Evolutionary conservation across 2,888 invertebrate genomes (phyloP), one percentile per base, ranked within the genome.

Genomic region (Odontomyia ornata): DNA sequence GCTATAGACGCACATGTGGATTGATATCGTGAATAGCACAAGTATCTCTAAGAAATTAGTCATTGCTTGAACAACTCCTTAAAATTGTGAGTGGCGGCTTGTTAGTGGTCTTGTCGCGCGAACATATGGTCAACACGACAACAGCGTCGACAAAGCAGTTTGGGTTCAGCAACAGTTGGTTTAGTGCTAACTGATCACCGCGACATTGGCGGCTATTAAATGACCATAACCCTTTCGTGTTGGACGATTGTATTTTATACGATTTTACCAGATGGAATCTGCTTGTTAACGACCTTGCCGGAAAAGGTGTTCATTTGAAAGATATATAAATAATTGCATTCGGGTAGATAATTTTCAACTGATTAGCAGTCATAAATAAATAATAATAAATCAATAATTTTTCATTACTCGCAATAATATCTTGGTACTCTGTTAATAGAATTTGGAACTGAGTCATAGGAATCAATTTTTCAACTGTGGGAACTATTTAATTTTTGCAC

Each of bases 71-170:
- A 18, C 64, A 64, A 69, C 69, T 65, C 43, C 65, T 36, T n/a
- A 18, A 46, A 47, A 43, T 46, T 25, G 18, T 43, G 36, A 18
- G 23, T 60, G 60, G 15, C 56, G 18, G 18, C 52, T 23, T 1
- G 1, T 43, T 21, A 15, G n/a, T n/a, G 9, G 36, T 36, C 36
- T 36, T 36, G 36, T 36, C 36, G 36, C 36, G 27, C 23, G 69
- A 69, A 46, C 69, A 69, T 69, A 69, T 69, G 69, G 46, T 47
- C 65, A 43, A 64, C 65, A 21, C 25, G 57, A 36, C 36, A 36
- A 36, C 36, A 36, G 9, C 36, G 36, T 3, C 36, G 36, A 36
- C n/a, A 11, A 65, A 21, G 65, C 65, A 36, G 21, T 64, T 64
- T 18, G 36, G 36, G 3, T 57, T 21, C 21, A 23, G 21, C 57